Evolutionary conservation across 2,113 vertebrate species (phyloP).

Genomic region (Eretmochelys imbricata): DNA sequence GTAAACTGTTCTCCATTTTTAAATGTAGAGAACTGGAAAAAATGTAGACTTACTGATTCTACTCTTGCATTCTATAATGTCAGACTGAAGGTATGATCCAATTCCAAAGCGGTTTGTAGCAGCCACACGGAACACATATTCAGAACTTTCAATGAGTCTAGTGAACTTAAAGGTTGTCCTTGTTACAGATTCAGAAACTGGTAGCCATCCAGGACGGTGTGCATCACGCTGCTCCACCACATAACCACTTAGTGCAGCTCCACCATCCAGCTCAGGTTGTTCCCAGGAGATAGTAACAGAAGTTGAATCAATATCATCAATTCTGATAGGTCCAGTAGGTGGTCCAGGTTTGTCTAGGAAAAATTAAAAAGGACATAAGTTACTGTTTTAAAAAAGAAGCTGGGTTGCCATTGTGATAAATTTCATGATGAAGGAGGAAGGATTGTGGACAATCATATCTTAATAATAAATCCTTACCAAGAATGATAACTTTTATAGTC

Average conservation of each 20-base stretch:
- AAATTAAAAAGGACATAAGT: background rate
- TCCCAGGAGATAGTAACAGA: constrained; percentile 93
- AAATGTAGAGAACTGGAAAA: background rate
- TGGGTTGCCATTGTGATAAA: background rate
- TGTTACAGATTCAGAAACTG: constrained; percentile 93
- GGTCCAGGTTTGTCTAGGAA: constrained; percentile 92
- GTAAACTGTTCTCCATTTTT: constrained; percentile 11
- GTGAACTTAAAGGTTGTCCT: constrained; percentile 91
- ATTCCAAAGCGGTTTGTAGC: constrained; percentile 95
- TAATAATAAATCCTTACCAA: constrained; percentile 85
- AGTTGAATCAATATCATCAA: constrained; percentile 93
- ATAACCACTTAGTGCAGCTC: constrained; percentile 92
- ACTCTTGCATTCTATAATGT: constrained; percentile 92
- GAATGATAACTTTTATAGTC: constrained; percentile 91
- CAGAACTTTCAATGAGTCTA: constrained; percentile 92
- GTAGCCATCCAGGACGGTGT: constrained; percentile 96
- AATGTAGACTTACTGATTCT: constrained; percentile 88
- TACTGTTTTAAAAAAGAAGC: constrained; percentile 9
- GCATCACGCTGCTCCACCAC: constrained; percentile 96
- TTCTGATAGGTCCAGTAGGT: constrained; percentile 88
- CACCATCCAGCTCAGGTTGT: constrained; percentile 91
- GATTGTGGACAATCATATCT: background rate
- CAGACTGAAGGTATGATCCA: constrained; percentile 95
- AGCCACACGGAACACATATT: constrained; percentile 96
- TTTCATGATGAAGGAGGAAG: background rate